Percentiles rank a stretch among this genome's conserved stretches.
These are phyloP conservation scores for Orthonyx spaldingii DNA, from an alignment of 2,113 vertebrate genomes.

Conservation along the genomic window DNA sequence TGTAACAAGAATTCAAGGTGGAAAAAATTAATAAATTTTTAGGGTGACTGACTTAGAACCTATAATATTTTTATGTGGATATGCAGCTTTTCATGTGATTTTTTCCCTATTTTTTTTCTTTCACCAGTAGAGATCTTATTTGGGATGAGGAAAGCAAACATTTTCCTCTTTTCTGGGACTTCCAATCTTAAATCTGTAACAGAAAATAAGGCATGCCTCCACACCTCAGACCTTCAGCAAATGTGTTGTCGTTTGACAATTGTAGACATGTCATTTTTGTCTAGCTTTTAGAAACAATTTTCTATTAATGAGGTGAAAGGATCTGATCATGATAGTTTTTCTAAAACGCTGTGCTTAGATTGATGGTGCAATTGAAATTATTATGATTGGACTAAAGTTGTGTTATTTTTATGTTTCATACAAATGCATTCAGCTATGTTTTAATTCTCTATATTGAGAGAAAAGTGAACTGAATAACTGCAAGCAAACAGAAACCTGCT, in stretches of 20 bases:
- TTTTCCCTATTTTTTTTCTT: fast-evolving
- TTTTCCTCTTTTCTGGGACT: neutral
- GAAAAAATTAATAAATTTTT: neutral
- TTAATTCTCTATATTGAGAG: neutral
- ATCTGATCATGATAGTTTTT: neutral
- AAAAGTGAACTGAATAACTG: neutral
- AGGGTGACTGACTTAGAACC: neutral
- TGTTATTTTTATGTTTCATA: neutral
- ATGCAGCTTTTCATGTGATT: fast-evolving
- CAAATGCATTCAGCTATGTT: neutral
- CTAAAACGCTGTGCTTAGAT: neutral
- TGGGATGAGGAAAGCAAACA: neutral
- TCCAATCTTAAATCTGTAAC: neutral
- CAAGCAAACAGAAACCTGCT: neutral
- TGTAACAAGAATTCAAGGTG: neutral
- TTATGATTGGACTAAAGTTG: neutral
- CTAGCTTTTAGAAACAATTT: neutral
- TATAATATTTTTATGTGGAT: neutral
- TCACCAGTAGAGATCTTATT: neutral
- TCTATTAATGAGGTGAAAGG: neutral
- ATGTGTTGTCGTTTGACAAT: neutral
- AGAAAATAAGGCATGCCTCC: neutral
- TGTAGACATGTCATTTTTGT: neutral
- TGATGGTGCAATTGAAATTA: neutral
- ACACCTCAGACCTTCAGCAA: neutral